Base-by-base conservation (phyloP, 1,140 invertebrate species). In the Drosophila subobscura region DNA sequence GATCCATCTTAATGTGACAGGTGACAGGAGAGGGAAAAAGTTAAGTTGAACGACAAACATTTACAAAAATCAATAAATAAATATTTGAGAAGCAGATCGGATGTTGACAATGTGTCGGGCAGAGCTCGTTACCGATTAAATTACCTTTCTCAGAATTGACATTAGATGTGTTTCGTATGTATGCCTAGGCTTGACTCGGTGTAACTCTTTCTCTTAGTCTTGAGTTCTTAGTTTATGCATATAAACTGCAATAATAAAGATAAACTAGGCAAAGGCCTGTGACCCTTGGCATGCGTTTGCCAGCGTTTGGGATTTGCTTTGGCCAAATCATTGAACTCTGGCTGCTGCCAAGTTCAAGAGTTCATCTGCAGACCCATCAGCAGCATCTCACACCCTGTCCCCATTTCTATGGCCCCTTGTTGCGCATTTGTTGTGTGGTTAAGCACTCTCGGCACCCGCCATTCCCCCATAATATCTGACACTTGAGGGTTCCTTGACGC, bases 401-500 rank as follows among this genome's bases (percentile, higher is more conserved):
- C 45, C 59, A 41, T 61, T 60, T 68, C 77, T 63, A 59, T 58
- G 58, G 65, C 65, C 79, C 73, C 83, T 86, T 86, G 81, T 85
- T 85, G 81, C 77, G 73, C 81, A 77, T 86, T 88, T 88, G 67
- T 77, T 77, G 59, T 77, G 83, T 46, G 77, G 68, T 77, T 74
- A 71, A 85, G 60, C 72, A 72, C 65, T 70, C 41, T 50, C 47
- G n/a, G 61, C 53, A 27, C 42, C 33, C 57, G n/a, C n/a, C 47
- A n/a, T 25, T 25, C 40, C 46, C 54, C 20, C 33, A 51, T 23
- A 52, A 54, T 46, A 46, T 74, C 66, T 49, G 59, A 40, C 57
- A 77, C 73, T 85, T 68, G 77, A 77, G 68, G 72, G 81, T 85
- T 85, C 73, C 83, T 81, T 85, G 77, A 85, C 81, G 81, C 83